Percentiles rank a stretch among this genome's conserved stretches.
phyloP scores from a whole-genome alignment of 35 echinoderm and acorn worm species.

The Lytechinus pictus region DNA sequence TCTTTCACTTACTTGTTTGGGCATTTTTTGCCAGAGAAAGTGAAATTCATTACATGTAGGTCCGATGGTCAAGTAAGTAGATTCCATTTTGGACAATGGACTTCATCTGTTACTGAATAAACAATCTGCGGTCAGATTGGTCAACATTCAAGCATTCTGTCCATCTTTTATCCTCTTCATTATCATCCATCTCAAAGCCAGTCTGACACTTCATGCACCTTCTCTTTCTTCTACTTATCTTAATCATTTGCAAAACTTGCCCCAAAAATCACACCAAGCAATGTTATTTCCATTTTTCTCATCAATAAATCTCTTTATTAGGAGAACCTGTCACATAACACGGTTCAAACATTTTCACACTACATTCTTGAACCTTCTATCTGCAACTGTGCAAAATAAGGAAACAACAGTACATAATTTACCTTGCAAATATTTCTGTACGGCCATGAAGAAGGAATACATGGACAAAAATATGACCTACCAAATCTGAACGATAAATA shows the following conservation, averaged over 20 bases:
- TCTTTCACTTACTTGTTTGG: too few species aligned
- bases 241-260: neutral
- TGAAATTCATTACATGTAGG: too few species aligned
- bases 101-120: too few species aligned
- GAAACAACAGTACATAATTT: constrained; percentile 3
- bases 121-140: too few species aligned
- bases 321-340: constrained; percentile 39
- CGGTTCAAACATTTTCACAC: constrained; percentile 27
- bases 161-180: neutral
- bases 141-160: neutral
- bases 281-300: neutral
- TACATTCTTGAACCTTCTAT: neutral
- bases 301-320: constrained; percentile 50
- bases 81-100: too few species aligned
- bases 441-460: neutral
- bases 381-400: neutral
- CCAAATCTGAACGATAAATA: neutral
- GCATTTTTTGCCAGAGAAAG: too few species aligned
- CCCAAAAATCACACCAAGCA: neutral
- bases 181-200: neutral
- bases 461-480: constrained; percentile 4
- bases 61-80: too few species aligned
- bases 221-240: neutral
- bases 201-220: neutral
- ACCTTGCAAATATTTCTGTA: neutral